A percentile compares a stretch with the other conserved stretches of the same genome.
Evolutionary conservation across 2,888 invertebrate genomes (phyloP).

Genomic region (Craniophora ligustri): DNA sequence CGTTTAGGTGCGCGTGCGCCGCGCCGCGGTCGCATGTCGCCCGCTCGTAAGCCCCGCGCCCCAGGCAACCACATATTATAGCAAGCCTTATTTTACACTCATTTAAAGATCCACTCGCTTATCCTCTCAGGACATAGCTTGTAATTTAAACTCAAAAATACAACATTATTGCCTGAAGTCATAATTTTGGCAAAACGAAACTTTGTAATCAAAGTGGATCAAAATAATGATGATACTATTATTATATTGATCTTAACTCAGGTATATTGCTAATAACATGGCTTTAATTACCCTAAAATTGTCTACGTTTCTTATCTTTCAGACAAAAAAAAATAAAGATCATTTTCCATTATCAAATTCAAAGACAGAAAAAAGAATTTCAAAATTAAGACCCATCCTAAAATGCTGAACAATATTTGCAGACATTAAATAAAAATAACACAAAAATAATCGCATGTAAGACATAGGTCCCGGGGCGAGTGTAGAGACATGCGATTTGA

Average conservation of each 20-base stretch:
- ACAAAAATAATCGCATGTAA: constrained; percentile 51
- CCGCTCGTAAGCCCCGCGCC: constrained; percentile 51
- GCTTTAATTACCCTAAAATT: background rate
- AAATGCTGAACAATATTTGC: constrained; percentile 28
- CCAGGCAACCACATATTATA: constrained; percentile 38
- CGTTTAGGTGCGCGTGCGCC: constrained; percentile 46
- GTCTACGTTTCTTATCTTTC: background rate
- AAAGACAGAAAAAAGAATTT: background rate
- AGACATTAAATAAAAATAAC: constrained; percentile 35
- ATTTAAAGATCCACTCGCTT: constrained; percentile 33
- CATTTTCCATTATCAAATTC: background rate
- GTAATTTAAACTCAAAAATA: constrained; percentile 15
- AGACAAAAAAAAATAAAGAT: background rate
- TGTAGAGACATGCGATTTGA: constrained; percentile 42
- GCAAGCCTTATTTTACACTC: constrained; percentile 33
- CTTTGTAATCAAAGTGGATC: background rate
- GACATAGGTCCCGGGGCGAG: constrained; percentile 47
- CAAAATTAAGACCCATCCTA: constrained; percentile 4
- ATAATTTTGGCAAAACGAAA: constrained; percentile 11
- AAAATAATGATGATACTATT: background rate
- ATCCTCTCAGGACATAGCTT: constrained; percentile 8
- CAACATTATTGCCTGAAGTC: constrained; percentile 6
- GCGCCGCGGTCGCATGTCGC: constrained; percentile 54
- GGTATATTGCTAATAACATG: no score
- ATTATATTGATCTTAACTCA: background rate